Evolutionary conservation across 2,113 vertebrate species (phyloP).

Genomic region (Grus americana): DNA sequence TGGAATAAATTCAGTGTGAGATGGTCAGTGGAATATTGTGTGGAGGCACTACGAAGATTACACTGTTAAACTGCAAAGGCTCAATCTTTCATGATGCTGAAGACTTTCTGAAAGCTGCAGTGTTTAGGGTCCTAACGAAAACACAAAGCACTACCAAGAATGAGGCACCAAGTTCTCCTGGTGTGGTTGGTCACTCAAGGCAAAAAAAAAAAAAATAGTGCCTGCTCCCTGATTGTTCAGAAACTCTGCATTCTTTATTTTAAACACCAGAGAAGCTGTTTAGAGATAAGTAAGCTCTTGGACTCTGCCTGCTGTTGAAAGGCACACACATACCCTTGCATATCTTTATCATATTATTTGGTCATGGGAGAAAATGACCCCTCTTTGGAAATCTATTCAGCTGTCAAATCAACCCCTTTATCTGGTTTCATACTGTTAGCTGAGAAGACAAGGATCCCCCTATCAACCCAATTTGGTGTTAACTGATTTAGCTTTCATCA

Average conservation of each 20-base stretch:
- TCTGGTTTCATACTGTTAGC: constrained; percentile 47
- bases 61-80: neutral
- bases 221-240: neutral
- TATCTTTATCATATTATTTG: constrained; percentile 57
- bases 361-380: constrained; percentile 56
- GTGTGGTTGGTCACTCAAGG: neutral
- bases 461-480: constrained; percentile 61
- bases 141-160: neutral
- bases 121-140: neutral
- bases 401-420: constrained; percentile 60
- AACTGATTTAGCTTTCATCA: constrained; percentile 59
- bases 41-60: neutral
- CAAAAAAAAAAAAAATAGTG: neutral
- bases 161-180: neutral
- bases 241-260: constrained; percentile 49
- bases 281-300: constrained; percentile 41
- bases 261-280: constrained; percentile 14
- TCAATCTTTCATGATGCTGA: neutral
- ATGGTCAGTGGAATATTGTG: neutral
- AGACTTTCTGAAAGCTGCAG: neutral
- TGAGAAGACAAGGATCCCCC: constrained; percentile 62
- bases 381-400: constrained; percentile 55
- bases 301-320: constrained; percentile 53
- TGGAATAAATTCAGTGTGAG: neutral
- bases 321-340: constrained; percentile 20